Base-by-base conservation (phyloP, 2,113 vertebrate species). In the Pagrus major region DNA sequence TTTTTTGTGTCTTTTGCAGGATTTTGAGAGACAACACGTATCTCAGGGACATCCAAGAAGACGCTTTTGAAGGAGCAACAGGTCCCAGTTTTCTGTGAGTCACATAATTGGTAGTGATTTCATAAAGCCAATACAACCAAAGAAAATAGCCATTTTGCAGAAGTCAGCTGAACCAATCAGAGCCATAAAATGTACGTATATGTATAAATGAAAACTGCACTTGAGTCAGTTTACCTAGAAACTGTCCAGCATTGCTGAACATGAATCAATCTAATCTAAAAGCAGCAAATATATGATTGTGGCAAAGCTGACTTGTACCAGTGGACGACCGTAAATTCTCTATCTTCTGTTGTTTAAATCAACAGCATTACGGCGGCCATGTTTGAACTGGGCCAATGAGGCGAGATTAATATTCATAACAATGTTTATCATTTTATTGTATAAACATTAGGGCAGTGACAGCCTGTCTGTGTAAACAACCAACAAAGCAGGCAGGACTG, bases 31-130 rank as follows among this genome's bases (percentile, higher is more conserved):
- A 95, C 89, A 98, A 99, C 60, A 90, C 69, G 63, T 89, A 93
- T 73, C 96, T 99, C 33, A 86, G 88, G 66, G 52, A 90, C 86
- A 97, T 99, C 47, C 94, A 97, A 68, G 91, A 95, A 0, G 93
- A 95, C 9, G 97, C 97, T 65, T 96, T 99, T 84, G 92, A 85
- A 86, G 97, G 97, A 49, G 95, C 96, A 65, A 92, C 71, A 0
- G 97, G 97, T 82, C 97, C 96, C 3, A 95, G 83, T 27, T 76
- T 93, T 59, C 91, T 98, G 97, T 98, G 92, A 97, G 97, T 96
- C 27, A 27, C 46, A 47, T 42, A 25, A 35, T 49, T 54, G n/a
- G n/a, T n/a, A n/a, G n/a, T 9, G 52, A 18, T 10, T 31, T 29
- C 7, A 35, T 37, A 21, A 21, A 61, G 54, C 9, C 3, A 54